phyloP scores from a whole-genome alignment of 2,797 vertebrate genomes.

The Microctenopoma lineatum region DNA sequence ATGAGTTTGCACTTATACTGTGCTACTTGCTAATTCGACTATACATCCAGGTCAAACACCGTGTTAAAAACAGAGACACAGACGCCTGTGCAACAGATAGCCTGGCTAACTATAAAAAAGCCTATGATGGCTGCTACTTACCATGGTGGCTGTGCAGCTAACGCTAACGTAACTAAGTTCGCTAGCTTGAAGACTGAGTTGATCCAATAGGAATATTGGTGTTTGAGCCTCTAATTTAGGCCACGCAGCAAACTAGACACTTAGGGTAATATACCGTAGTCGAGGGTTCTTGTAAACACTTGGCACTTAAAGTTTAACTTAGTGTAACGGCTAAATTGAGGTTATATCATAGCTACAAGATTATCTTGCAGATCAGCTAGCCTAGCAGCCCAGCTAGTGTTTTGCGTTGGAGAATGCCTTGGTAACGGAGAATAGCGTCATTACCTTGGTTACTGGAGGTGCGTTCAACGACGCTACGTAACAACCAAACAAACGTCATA shows the following conservation, averaged over 20 bases:
- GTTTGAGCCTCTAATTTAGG: slow-evolving; percentile 37
- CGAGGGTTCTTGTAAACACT: neutral
- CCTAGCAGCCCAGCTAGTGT: slow-evolving; percentile 69
- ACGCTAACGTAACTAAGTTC: slow-evolving; percentile 39
- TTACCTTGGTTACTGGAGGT: slow-evolving; percentile 77
- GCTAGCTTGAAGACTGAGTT: slow-evolving; percentile 45
- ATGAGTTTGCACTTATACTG: slow-evolving; percentile 10
- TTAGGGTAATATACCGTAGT: neutral
- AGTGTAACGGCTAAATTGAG: neutral
- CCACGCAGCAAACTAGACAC: slow-evolving; percentile 11
- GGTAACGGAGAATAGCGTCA: slow-evolving; percentile 79
- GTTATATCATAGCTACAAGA: slow-evolving; percentile 56
- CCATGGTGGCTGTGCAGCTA: slow-evolving; percentile 75
- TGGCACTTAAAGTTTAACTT: neutral
- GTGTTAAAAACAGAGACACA: neutral
- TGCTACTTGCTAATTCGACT: slow-evolving; percentile 12
- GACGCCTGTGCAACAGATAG: slow-evolving; percentile 29
- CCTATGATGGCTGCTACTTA: slow-evolving; percentile 57
- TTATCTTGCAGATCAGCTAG: slow-evolving; percentile 64
- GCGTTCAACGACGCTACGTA: slow-evolving; percentile 64
- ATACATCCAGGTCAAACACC: neutral
- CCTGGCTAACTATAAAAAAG: neutral
- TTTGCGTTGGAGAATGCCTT: slow-evolving; percentile 68
- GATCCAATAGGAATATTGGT: slow-evolving; percentile 22
- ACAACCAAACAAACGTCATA: neutral